These are phyloP conservation scores for Harpagifer antarcticus DNA, from an alignment of 2,797 vertebrate genomes.

Conservation along the genomic window DNA sequence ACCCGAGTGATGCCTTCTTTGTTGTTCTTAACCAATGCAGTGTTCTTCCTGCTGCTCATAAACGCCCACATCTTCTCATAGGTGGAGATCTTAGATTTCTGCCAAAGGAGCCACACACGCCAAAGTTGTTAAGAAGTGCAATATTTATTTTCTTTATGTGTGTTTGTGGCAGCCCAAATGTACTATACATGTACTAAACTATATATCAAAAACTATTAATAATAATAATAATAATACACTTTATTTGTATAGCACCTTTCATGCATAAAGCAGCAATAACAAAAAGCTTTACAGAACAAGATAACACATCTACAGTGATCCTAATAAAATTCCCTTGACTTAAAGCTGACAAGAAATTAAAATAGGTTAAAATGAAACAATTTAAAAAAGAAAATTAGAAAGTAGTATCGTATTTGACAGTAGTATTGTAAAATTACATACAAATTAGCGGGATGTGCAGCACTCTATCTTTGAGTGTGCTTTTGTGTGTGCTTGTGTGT, in stretches of 20 bases:
- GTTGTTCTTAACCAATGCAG: slow-evolving; percentile 93
- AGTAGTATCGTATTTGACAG: too few relatives aligned
- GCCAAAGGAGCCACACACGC: slow-evolving; percentile 23
- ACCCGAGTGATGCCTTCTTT: slow-evolving; percentile 95
- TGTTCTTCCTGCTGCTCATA: slow-evolving; percentile 97
- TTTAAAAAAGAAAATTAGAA: too few relatives aligned
- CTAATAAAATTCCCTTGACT: too few relatives aligned
- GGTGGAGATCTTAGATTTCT: slow-evolving; percentile 99
- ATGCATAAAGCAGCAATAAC: too few relatives aligned
- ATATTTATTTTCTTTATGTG: background rate
- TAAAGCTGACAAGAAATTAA: too few relatives aligned
- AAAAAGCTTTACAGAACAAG: too few relatives aligned
- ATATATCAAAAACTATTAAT: slow-evolving; percentile 4
- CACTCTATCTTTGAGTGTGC: slow-evolving; percentile 8
- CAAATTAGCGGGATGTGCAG: slow-evolving; percentile 30
- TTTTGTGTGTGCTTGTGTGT: slow-evolving; percentile 21
- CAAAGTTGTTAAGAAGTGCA: slow-evolving; percentile 6
- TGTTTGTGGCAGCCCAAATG: background rate
- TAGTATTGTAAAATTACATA: background rate
- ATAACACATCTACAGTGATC: too few relatives aligned
- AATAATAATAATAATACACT: too few relatives aligned
- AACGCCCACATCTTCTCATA: slow-evolving; percentile 99
- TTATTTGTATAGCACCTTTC: too few relatives aligned
- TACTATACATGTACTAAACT: slow-evolving; percentile 8
- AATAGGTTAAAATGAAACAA: too few relatives aligned